A percentile compares a stretch with the other conserved stretches of the same genome.
phyloP scores from a whole-genome alignment of 2,797 vertebrate species.

The Synanceia verrucosa region DNA sequence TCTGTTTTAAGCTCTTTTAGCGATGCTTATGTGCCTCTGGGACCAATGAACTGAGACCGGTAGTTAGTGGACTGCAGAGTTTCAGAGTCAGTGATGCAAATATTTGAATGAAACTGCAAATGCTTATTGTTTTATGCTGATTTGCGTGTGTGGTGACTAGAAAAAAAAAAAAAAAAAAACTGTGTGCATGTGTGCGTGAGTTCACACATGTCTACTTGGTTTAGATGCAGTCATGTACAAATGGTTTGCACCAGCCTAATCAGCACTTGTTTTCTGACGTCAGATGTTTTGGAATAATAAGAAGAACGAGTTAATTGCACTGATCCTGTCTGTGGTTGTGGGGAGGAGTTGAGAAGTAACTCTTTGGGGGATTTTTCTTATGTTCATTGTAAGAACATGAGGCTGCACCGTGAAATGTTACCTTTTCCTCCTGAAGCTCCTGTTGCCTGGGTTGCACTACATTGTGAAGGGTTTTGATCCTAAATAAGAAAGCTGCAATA shows the following conservation, averaged over 20 bases:
- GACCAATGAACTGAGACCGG: conserved; percentile 43
- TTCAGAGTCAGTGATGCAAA: conserved; percentile 32
- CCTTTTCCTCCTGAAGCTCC: conserved; percentile 6
- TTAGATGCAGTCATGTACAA: conserved; percentile 47
- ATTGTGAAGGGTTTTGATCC: background rate
- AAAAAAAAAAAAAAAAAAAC: conserved; percentile 10
- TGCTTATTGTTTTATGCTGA: conserved; percentile 37
- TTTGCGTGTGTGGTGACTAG: background rate
- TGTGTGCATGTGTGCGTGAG: background rate
- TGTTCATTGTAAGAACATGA: conserved; percentile 24
- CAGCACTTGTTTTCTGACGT: conserved; percentile 60
- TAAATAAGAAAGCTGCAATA: background rate
- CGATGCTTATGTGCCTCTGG: conserved; percentile 42
- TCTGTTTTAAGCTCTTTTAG: conserved; percentile 44
- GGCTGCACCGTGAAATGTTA: background rate
- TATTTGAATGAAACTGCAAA: conserved; percentile 39
- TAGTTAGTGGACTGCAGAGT: conserved; percentile 16
- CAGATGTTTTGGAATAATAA: conserved; percentile 16
- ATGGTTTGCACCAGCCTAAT: conserved; percentile 62
- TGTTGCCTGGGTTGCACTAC: conserved; percentile 6
- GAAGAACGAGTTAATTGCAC: conserved; percentile 63
- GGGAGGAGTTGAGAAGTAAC: background rate
- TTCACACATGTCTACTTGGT: conserved; percentile 44
- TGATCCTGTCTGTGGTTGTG: conserved; percentile 49
- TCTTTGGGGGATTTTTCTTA: background rate